phyloP scores from a whole-genome alignment of 2,113 vertebrate species.

The Lasiurus borealis region DNA sequence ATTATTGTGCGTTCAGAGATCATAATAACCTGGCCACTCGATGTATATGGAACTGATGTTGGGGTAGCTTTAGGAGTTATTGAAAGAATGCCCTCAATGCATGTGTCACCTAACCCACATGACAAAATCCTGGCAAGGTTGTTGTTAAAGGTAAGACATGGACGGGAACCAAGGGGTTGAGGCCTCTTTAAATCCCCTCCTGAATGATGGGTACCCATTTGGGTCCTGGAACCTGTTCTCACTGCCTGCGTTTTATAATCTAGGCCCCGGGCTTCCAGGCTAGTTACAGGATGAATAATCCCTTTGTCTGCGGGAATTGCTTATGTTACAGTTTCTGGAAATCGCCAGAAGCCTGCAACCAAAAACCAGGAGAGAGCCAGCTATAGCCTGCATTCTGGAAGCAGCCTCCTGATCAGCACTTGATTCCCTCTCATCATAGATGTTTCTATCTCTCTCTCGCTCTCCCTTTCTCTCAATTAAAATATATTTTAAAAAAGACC shows the following conservation, averaged over 20 bases:
- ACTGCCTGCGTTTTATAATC: constrained; percentile 38
- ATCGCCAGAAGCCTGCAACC: not conserved
- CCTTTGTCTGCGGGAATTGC: constrained; percentile 6
- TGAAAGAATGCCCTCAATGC: not conserved
- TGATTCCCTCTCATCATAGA: no score
- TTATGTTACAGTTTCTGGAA: constrained; percentile 4
- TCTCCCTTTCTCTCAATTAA: no score
- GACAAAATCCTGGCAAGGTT: constrained; percentile 13
- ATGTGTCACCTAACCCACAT: not conserved
- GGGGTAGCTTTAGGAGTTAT: not conserved
- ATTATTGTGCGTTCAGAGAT: no score
- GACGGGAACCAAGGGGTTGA: not conserved
- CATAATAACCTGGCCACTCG: no score
- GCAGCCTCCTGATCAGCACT: constrained; percentile 4
- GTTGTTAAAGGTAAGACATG: not conserved
- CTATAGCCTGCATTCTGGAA: constrained; percentile 5
- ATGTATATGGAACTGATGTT: not conserved
- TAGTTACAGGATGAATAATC: constrained; percentile 19
- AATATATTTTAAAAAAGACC: no score
- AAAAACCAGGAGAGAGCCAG: constrained; percentile 11
- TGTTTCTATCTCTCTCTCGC: no score
- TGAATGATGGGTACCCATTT: not conserved
- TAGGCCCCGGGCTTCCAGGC: not conserved
- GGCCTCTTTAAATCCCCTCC: constrained; percentile 29
- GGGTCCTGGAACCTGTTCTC: constrained; percentile 19